phyloP scores from a whole-genome alignment of 2,113 vertebrate species.

The Proterorhinus semilunaris region DNA sequence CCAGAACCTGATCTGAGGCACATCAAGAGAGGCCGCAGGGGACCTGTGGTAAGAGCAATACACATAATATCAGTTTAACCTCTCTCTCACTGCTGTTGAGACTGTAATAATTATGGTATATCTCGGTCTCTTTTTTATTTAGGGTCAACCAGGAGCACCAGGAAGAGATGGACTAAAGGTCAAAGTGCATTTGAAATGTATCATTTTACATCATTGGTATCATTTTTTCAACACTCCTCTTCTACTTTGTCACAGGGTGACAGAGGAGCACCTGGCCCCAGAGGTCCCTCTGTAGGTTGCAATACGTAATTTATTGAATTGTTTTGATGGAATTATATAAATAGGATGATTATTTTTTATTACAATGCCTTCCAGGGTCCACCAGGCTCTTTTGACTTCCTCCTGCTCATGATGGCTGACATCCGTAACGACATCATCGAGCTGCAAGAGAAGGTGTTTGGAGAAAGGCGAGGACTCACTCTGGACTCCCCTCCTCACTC shows the following conservation, averaged over 20 bases:
- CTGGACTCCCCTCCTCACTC: conserved; percentile 67
- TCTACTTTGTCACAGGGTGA: conserved; percentile 61
- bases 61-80: not conserved
- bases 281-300: conserved; percentile 74
- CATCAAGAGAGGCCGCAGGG: conserved; percentile 76
- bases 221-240: not conserved
- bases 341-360: not conserved
- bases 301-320: not conserved
- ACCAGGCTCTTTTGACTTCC: conserved; percentile 80
- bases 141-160: conserved; percentile 76
- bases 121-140: conserved; percentile 2
- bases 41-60: conserved; percentile 71
- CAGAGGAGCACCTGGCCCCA: conserved; percentile 71
- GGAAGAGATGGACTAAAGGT: conserved; percentile 80
- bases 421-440: conserved; percentile 81
- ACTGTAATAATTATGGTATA: not conserved
- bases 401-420: conserved; percentile 81
- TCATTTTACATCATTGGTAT: not conserved
- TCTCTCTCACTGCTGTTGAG: not conserved
- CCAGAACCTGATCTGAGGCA: conserved; percentile 75
- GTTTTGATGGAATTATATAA: not conserved
- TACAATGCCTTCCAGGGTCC: conserved; percentile 64
- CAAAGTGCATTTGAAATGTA: not conserved
- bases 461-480: conserved; percentile 65
- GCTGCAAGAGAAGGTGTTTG: conserved; percentile 79